Percentiles rank a stretch among this genome's conserved stretches.
These are phyloP conservation scores for Myripristis murdjan DNA, from an alignment of 2,797 vertebrate species.

Conservation along the genomic window DNA sequence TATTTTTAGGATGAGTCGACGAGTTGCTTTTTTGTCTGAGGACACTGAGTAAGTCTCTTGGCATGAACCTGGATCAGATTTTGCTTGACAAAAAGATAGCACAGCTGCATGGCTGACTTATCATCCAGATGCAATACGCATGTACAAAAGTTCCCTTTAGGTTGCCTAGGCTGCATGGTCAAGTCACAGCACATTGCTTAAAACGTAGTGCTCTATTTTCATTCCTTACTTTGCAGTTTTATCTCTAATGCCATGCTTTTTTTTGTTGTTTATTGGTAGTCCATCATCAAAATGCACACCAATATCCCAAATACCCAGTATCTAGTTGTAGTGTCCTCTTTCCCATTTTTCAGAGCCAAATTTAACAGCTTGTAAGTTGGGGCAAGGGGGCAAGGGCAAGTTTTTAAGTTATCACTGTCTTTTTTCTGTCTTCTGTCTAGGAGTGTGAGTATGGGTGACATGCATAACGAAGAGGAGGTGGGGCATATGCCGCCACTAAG, in stretches of 20 bases:
- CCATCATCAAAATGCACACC: neutral
- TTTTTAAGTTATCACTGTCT: slow-evolving; percentile 10
- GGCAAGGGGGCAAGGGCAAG: neutral
- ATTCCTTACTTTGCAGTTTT: slow-evolving; percentile 5
- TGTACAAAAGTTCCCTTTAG: neutral
- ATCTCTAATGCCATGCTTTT: neutral
- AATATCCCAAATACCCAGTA: neutral
- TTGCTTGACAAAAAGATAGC: slow-evolving; percentile 61
- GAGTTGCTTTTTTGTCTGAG: slow-evolving; percentile 95
- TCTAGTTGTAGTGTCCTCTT: neutral
- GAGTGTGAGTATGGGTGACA: slow-evolving; percentile 95
- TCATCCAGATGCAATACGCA: slow-evolving; percentile 1
- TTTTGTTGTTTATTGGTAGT: neutral
- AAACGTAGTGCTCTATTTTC: slow-evolving; percentile 10
- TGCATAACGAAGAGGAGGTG: slow-evolving; percentile 92
- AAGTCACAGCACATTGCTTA: slow-evolving; percentile 24
- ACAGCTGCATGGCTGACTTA: slow-evolving; percentile 39
- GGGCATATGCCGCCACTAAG: slow-evolving; percentile 87
- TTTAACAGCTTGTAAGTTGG: neutral
- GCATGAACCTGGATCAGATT: slow-evolving; percentile 27
- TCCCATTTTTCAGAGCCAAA: slow-evolving; percentile 11
- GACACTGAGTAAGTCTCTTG: slow-evolving; percentile 94
- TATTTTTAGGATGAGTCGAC: slow-evolving; percentile 96
- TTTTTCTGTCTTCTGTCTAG: slow-evolving; percentile 73
- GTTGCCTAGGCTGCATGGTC: slow-evolving; percentile 11